Base-by-base conservation (phyloP, 2,888 invertebrate genomes). In the Globia sparganii region DNA sequence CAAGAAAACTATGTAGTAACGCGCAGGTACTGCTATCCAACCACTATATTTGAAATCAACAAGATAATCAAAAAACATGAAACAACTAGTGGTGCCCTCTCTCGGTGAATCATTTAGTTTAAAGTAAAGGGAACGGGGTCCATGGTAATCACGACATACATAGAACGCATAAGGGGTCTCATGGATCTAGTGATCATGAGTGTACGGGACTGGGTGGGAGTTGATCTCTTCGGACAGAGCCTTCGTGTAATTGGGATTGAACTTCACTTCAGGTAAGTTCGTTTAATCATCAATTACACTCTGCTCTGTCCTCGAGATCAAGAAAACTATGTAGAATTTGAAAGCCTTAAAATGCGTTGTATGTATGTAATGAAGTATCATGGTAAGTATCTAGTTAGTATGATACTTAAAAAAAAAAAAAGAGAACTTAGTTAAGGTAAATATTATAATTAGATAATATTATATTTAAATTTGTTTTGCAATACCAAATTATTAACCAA, bases 251-350 rank as follows among this genome's bases (percentile, higher is more conserved):
- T 37, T 37, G 66, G 21, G 66, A 66, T 46, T 3, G 66, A 66
- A 46, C 46, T 66, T 66, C 66, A 66, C 62, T 62, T 66, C 11
- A 31, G 31, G n/a, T 66, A 66, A 66, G 46, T 66, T 66, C 46
- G 31, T 66, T 66, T 66, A 46, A 66, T 66, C 66, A 66, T 66
- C 66, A 66, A 46, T 28, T 65, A 43, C 65, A 43, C 43, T 65
- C 43, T 28, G 43, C 40, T 65, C 40, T 65, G 43, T 65, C 43
- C 43, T 65, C 40, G 18, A 65, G 65, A 43, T 43, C 28, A 65
- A 9, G n/a, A 37, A 21, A 21, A 61, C 61, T 34, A 53, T 53
- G 53, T 25, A 25, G 53, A 37, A 53, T 53, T 53, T 53, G 53
- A 53, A 53, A 53, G 53, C 25, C 9, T 53, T 53, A 25, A 53